Conservation (phyloP, 2,888 invertebrate species). For the Suillia variegata region DNA sequence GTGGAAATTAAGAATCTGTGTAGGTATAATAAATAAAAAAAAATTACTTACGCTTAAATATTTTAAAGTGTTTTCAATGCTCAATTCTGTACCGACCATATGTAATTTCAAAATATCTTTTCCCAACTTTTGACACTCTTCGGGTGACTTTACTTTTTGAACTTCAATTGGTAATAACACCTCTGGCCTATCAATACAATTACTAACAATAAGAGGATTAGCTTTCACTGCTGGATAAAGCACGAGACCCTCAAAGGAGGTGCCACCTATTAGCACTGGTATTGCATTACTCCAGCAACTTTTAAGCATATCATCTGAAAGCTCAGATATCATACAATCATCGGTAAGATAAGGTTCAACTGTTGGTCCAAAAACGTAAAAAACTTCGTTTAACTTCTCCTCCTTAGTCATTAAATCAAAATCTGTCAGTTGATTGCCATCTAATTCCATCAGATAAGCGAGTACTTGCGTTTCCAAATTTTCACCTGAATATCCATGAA, state of each 20-base stretch:
- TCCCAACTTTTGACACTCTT: conserved; percentile 3
- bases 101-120: conserved; percentile 5
- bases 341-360: conserved; percentile 50
- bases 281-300: conserved; percentile 53
- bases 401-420: conserved; percentile 44
- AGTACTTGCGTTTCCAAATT: conserved; percentile 55
- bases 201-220: conserved; percentile 33
- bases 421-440: conserved; percentile 42
- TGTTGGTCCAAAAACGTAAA: conserved; percentile 50
- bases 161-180: conserved; percentile 3
- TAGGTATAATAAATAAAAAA: no score
- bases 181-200: conserved; percentile 15
- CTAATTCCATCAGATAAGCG: conserved; percentile 51
- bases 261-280: conserved; percentile 52
- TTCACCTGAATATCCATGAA: conserved; percentile 50
- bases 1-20: no score
- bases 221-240: conserved; percentile 43
- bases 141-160: background rate
- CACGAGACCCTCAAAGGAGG: conserved; percentile 54
- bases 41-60: conserved; percentile 35
- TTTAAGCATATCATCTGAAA: conserved; percentile 47
- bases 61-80: conserved; percentile 34
- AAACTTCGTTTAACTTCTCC: conserved; percentile 42
- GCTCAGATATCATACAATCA: conserved; percentile 46
- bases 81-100: conserved; percentile 19